These are phyloP conservation scores for Hydrocynus forskahlii DNA, from an alignment of 2,797 vertebrate genomes.

Conservation along the genomic window DNA sequence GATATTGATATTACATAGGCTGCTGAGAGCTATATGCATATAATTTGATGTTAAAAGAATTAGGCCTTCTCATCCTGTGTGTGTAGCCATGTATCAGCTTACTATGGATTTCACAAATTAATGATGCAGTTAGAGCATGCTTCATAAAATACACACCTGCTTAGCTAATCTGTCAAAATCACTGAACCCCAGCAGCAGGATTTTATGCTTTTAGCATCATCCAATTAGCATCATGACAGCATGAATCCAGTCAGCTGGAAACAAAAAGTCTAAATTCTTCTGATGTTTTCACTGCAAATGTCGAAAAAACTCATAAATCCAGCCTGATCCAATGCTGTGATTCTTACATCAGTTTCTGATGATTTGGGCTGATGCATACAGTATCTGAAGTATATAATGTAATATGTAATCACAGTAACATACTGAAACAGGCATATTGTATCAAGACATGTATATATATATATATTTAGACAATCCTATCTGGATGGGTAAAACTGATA, in stretches of 20 bases:
- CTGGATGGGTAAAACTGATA: background rate
- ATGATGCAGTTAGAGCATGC: slow-evolving; percentile 12
- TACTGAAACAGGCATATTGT: background rate
- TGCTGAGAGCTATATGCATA: slow-evolving; percentile 6
- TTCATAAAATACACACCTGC: slow-evolving; percentile 7
- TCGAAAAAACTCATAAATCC: background rate
- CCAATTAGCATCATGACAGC: slow-evolving; percentile 22
- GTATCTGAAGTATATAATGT: background rate
- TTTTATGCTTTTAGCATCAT: slow-evolving; percentile 8
- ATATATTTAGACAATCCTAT: background rate
- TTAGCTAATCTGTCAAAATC: slow-evolving; percentile 32
- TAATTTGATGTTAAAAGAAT: background rate
- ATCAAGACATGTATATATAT: background rate
- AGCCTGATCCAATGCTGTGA: background rate
- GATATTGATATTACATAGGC: background rate
- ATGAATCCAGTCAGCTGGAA: background rate
- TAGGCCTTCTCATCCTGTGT: background rate
- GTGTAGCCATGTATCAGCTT: background rate
- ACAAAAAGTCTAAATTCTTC: background rate
- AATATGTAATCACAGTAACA: background rate
- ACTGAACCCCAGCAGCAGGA: slow-evolving; percentile 13
- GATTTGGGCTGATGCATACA: background rate
- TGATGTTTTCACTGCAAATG: background rate
- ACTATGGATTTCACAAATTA: background rate
- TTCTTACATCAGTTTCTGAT: background rate